Evolutionary conservation across 1,140 invertebrate genomes (phyloP).

Genomic region (Drosophila nigrodunni): DNA sequence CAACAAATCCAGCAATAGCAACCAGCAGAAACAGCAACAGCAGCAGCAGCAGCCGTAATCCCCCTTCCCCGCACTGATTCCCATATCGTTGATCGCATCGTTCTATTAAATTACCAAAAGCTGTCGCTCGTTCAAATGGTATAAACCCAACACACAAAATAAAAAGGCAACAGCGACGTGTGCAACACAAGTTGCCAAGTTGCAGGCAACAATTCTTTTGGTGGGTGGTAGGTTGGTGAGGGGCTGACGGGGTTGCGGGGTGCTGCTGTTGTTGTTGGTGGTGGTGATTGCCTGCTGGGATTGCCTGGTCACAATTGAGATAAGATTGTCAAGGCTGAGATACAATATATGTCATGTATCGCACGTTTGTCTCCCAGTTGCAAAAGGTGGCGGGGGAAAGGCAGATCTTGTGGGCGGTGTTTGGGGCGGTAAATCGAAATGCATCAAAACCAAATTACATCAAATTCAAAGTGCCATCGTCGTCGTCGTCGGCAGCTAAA

Average conservation of each 20-base stretch:
- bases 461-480: conserved; percentile 65
- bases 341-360: conserved; percentile 83
- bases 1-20: conserved; percentile 63
- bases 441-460: conserved; percentile 77
- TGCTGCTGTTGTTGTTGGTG: conserved; percentile 4
- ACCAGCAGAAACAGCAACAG: conserved; percentile 22
- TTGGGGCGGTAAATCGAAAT: conserved; percentile 23
- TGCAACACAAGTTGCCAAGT: conserved; percentile 53
- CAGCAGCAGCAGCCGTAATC: conserved; percentile 50
- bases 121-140: conserved; percentile 55
- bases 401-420: neutral
- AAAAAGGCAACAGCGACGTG: conserved; percentile 66
- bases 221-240: neutral
- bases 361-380: conserved; percentile 50
- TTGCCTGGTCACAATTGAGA: conserved; percentile 80
- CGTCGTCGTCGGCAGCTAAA: conserved; percentile 55
- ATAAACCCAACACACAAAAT: conserved; percentile 29
- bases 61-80: conserved; percentile 29
- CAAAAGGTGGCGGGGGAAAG: conserved; percentile 20
- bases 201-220: conserved; percentile 26
- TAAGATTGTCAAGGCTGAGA: conserved; percentile 73
- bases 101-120: conserved; percentile 83
- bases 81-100: conserved; percentile 77
- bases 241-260: conserved; percentile 4
- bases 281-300: conserved; percentile 54